Evolutionary conservation across 2,888 invertebrate genomes (phyloP), one percentile per base, ranked within the genome.

Genomic region (Hirtodrosophila trivittata): DNA sequence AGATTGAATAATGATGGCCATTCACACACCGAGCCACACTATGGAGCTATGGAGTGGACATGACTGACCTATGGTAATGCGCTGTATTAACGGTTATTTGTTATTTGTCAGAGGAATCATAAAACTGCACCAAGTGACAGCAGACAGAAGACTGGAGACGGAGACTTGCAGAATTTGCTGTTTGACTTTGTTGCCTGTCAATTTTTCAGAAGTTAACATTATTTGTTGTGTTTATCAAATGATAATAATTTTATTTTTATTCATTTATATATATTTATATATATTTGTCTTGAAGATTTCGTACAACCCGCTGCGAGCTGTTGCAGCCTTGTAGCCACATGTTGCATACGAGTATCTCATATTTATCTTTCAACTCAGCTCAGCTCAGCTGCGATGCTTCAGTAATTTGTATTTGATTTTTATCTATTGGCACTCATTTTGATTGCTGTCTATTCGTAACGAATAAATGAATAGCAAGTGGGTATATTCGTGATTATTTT

Each of bases 1-100:
- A 73, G 66, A 37, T 68, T 77, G 78, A 77, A 75, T 58, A 77
- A 77, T 77, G 57, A 74, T 66, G 60, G 64, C 66, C 67, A 75
- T 65, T 72, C 66, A 66, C 60, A 60, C 71, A 21, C 18, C 18
- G 5, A 2, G 5, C 18, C 18, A 21, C 18, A 21, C 18, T 21
- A 21, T 5, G n/a, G n/a, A 21, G 18, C 18, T 21, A 21, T 21
- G 47, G 47, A 64, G 32, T 55, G 68, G 63, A 75, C 78, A 77
- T 71, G 65, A 50, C 66, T 78, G 77, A 77, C 77, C 78, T 78
- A 77, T 78, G 77, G 57, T 76, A 77, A 77, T 77, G 78, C 59
- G 33, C 54, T 64, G 63, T 64, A 77, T 74, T 74, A 71, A 73
- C 76, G 75, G 76, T 75, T 77, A 77, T 77, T 77, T 77, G 77